Evolutionary conservation across 2,797 vertebrate species (phyloP).

Genomic region (Thunnus albacares): DNA sequence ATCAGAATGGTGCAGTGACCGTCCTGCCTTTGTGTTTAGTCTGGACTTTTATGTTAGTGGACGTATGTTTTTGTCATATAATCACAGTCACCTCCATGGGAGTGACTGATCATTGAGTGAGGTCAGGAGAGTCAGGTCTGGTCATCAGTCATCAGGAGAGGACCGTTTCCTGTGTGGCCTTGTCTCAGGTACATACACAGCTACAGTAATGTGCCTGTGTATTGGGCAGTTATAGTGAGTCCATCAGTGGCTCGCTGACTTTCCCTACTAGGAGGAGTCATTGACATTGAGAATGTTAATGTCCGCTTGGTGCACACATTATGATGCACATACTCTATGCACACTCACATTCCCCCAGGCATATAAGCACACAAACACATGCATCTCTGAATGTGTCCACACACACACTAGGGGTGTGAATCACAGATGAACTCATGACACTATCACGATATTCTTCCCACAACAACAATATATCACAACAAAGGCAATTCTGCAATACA

Average conservation of each 20-base stretch:
- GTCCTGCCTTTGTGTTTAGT: slow-evolving; percentile 53
- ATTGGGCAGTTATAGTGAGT: slow-evolving; percentile 33
- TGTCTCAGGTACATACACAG: slow-evolving; percentile 28
- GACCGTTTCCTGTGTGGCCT: slow-evolving; percentile 63
- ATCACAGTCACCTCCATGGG: slow-evolving; percentile 17
- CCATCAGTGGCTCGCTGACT: slow-evolving; percentile 49
- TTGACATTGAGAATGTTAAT: slow-evolving; percentile 58
- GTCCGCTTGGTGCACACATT: slow-evolving; percentile 19
- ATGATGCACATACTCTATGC: not conserved
- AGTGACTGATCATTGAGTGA: slow-evolving; percentile 33
- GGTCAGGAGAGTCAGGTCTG: slow-evolving; percentile 35
- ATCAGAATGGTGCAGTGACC: slow-evolving; percentile 6
- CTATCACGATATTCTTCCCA: not conserved
- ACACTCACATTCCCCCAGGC: slow-evolving; percentile 5
- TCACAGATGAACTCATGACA: no score
- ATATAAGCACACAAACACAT: slow-evolving; percentile 11
- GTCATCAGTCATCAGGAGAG: slow-evolving; percentile 54
- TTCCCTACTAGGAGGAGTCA: slow-evolving; percentile 43
- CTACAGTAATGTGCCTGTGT: slow-evolving; percentile 5
- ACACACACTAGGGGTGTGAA: not conserved
- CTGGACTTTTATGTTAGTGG: slow-evolving; percentile 20
- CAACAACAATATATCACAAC: slow-evolving; percentile 32
- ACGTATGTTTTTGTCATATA: slow-evolving; percentile 24
- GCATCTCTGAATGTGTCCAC: not conserved
- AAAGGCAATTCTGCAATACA: no score